A percentile compares a stretch with the other conserved stretches of the same genome.
Evolutionary conservation across 2,888 invertebrate genomes (phyloP).

Genomic region (Andricus curvator): DNA sequence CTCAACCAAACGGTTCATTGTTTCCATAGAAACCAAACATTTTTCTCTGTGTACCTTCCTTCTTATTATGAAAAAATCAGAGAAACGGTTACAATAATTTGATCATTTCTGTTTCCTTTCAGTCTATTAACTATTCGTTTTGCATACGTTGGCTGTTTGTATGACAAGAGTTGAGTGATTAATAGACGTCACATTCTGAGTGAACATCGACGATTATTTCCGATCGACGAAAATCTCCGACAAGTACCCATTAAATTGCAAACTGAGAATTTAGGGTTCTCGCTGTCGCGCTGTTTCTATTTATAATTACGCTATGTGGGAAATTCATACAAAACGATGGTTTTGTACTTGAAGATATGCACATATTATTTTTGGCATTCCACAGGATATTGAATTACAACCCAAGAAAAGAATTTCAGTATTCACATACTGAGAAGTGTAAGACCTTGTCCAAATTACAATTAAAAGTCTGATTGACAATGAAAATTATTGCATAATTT

Average conservation of each 20-base stretch:
- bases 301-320: slow-evolving; percentile 59
- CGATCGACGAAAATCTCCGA: background rate
- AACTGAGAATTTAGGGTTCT: slow-evolving; percentile 71
- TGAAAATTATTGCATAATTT: too few relatives aligned
- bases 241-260: slow-evolving; percentile 54
- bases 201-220: slow-evolving; percentile 5
- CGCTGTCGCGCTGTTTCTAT: slow-evolving; percentile 72
- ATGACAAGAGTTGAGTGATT: background rate
- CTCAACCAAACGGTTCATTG: too few relatives aligned
- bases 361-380: background rate
- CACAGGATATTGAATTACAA: background rate
- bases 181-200: slow-evolving; percentile 15
- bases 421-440: background rate
- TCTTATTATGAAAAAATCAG: background rate
- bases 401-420: background rate
- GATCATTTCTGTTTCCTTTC: background rate
- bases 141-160: background rate
- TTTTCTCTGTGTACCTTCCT: too few relatives aligned
- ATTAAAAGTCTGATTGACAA: background rate
- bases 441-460: background rate
- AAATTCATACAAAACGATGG: slow-evolving; percentile 19
- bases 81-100: background rate
- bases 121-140: background rate
- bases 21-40: too few relatives aligned
- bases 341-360: slow-evolving; percentile 21